These are phyloP conservation scores for Orestias chungarensis DNA, from an alignment of 2,797 vertebrate species.

Conservation along the genomic window DNA sequence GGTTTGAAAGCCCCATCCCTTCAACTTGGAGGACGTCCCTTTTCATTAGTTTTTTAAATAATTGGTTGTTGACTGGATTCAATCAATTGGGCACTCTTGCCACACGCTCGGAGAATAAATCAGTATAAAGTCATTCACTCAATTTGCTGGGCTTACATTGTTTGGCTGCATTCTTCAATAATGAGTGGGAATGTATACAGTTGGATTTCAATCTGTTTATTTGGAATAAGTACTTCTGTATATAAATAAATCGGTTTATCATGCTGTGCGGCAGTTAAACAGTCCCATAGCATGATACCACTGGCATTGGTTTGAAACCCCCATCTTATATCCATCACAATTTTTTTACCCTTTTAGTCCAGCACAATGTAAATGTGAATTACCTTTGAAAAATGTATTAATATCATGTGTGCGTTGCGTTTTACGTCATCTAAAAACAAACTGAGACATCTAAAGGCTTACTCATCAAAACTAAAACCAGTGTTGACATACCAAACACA, in stretches of 20 bases:
- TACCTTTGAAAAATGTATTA: background rate
- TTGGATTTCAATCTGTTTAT: background rate
- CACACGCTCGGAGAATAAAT: background rate
- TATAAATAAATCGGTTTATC: background rate
- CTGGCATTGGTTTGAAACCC: too few species aligned
- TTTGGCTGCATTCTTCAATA: background rate
- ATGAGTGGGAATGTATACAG: background rate
- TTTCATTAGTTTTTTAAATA: background rate
- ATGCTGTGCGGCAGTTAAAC: background rate
- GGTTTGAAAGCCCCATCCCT: background rate
- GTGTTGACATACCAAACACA: conserved; percentile 80
- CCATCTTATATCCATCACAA: too few species aligned
- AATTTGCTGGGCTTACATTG: background rate
- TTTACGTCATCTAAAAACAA: conserved; percentile 17
- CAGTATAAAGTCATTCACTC: background rate
- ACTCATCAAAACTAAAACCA: conserved; percentile 42
- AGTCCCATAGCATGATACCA: background rate
- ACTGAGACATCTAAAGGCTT: conserved; percentile 27
- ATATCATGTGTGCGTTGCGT: conserved; percentile 3
- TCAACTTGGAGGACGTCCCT: background rate
- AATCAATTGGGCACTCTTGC: background rate
- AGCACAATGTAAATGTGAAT: background rate
- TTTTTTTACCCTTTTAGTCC: background rate
- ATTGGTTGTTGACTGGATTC: background rate
- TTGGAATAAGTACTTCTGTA: background rate